Evolutionary conservation across 2,113 vertebrate species (phyloP).

Genomic region (Salvelinus fontinalis): DNA sequence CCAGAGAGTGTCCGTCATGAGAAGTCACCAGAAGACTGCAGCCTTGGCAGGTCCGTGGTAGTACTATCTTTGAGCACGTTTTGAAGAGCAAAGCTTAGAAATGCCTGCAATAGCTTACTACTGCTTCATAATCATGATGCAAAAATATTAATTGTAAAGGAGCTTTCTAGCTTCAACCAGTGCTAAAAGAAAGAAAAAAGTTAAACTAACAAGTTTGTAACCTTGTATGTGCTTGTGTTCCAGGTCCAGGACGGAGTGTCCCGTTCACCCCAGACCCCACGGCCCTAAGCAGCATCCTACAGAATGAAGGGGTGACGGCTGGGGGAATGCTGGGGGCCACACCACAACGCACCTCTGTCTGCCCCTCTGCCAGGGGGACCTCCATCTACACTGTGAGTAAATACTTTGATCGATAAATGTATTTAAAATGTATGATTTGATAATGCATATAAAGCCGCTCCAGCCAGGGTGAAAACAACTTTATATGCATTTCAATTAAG

Average conservation of each 20-base stretch:
- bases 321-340: slow-evolving; percentile 30
- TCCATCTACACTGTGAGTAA: slow-evolving; percentile 62
- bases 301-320: slow-evolving; percentile 59
- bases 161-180: no score
- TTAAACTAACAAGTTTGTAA: no score
- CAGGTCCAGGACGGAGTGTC: slow-evolving; percentile 32
- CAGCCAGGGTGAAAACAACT: not conserved
- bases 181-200: no score
- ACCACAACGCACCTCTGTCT: slow-evolving; percentile 33
- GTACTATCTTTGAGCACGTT: no score
- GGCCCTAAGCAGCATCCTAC: slow-evolving; percentile 61
- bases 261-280: slow-evolving; percentile 59
- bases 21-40: slow-evolving; percentile 49
- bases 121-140: no score
- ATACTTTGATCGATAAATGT: not conserved
- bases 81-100: no score
- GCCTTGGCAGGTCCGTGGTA: no score
- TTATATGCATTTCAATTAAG: not conserved
- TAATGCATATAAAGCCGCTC: no score
- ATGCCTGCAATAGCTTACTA: no score
- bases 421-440: no score
- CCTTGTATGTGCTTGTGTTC: not conserved
- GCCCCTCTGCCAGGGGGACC: slow-evolving; percentile 52
- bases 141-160: no score
- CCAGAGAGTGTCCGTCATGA: slow-evolving; percentile 68